Base-by-base conservation (phyloP, 2,888 invertebrate genomes). In the Sipha maydis region DNA sequence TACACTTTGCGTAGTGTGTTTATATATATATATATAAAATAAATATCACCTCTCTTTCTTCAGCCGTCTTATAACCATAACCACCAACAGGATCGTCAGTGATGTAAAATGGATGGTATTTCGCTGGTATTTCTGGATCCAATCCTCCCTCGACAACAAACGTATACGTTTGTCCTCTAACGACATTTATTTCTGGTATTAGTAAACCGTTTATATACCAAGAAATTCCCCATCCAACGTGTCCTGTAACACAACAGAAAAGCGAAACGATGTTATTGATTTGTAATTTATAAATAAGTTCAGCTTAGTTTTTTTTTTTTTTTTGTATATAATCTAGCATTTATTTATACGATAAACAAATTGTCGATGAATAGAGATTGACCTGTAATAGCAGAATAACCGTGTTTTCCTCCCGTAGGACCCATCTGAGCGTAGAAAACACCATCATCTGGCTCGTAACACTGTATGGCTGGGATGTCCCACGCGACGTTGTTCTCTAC, bases 161-260 rank as follows among this genome's bases (percentile, higher is more conserved):
- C 0, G 96, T 97, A 92, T 98, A 98, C 28, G 95, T 95, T 92
- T 94, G 95, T 14, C 97, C 97, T 83, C 97, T 94, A 1, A 98
- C 96, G 73, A 98, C 95, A 91, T 97, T 95, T 90, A 98, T 95
- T 93, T 97, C 98, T 0, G 98, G 98, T 90, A 98, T 97, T 28
- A 98, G 93, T 4, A 98, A 93, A 0, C 98, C 98, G 92, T 98
- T 98, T 91, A 98, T 97, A 93, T 97, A 98, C 97, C 97, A 98
- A 0, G 96, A 95, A 90, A 97, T 96, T 54, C 98, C 97, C 97
- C 97, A 97, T 67, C 97, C 97, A 31, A 97, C 97, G 92, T 97
- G 97, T 90, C 97, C 97, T 97, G 17, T 71, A 28, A 2, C 3
- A 71, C 69, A 5, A 71, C 17, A n/a, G 31, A 71, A 71, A 91